Conservation (phyloP, 1,140 invertebrate species). For the Pseudomyrmex sp. region DNA sequence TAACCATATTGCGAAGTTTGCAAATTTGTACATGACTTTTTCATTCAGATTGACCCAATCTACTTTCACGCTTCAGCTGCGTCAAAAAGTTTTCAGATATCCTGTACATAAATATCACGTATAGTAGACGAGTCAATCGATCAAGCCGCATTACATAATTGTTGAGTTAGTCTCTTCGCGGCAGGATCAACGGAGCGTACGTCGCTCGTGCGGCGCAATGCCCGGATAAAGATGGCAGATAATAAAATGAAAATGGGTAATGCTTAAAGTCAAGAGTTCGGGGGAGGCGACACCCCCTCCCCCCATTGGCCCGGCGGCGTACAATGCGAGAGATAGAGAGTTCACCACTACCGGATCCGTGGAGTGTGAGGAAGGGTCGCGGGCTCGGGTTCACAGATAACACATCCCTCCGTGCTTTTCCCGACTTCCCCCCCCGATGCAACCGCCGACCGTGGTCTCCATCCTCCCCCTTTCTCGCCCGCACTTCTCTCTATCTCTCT, state of each 20-base stretch:
- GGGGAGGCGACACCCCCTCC: constrained; percentile 69
- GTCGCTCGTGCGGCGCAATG: not conserved
- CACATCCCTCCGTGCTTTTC: constrained; percentile 59
- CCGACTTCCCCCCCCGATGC: constrained; percentile 60
- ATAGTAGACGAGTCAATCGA: constrained; percentile 10
- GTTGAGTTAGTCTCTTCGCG: not conserved
- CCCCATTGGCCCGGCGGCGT: constrained; percentile 61
- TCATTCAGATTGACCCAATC: too few relatives aligned
- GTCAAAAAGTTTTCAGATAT: too few relatives aligned
- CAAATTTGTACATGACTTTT: too few relatives aligned
- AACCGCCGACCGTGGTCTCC: constrained; percentile 2
- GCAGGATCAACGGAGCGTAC: not conserved
- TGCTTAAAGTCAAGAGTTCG: constrained; percentile 79
- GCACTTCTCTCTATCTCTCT: constrained; percentile 4
- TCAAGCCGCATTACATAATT: constrained; percentile 1
- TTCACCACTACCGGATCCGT: constrained; percentile 48
- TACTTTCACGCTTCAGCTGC: too few relatives aligned
- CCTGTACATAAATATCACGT: too few relatives aligned
- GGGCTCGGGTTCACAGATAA: constrained; percentile 80
- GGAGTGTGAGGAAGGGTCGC: constrained; percentile 65
- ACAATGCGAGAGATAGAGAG: constrained; percentile 80
- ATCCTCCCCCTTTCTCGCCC: not conserved
- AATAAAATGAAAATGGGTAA: constrained; percentile 83
- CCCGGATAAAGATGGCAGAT: constrained; percentile 80
- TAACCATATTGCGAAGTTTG: too few relatives aligned